Base-by-base conservation (phyloP, 23 tunicate genomes). In the Diplosoma virens region DNA sequence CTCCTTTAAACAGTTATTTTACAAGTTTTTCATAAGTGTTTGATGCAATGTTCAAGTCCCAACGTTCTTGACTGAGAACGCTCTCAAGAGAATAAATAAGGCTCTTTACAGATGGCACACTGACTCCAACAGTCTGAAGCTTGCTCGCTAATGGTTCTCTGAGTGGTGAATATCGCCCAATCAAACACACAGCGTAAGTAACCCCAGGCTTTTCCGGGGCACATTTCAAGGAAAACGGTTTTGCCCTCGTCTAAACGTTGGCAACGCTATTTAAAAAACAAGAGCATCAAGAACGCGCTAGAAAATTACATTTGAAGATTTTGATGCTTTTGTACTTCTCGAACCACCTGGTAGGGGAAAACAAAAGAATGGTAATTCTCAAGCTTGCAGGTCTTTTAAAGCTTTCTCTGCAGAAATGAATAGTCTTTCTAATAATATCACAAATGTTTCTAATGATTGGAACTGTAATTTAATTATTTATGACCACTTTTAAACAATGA, bases 61-160 rank as follows among this genome's bases (percentile, higher is more conserved):
- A 18, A 59, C 76, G 76, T 17, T 70, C 76, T 35, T 37, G 56
- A 37, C 20, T 58, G 33, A 75, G 26, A 50, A 47, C 77, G 26
- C 66, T 71, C 22, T 71, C 71, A 17, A 71, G 66, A 50, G 77
- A 71, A 75, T 75, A 16, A 75, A 75, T 75, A 14, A 75, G 68
- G 80, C 72, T 58, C 80, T 75, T 75, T 25, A 60, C 80, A 6
- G 33, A 58, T 60, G 80, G 22, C 80, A 75, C 47, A 29, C 71
- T 65, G 80, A 75, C 66, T 71, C 77, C 77, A 21, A 47, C 77
- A 71, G 70, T 47, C 70, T 71, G 70, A 56, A 71, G 77, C 59
- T 71, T 71, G 77, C 70, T 69, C 29, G 29, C 73, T 66, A 66
- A 26, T 25, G 73, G 73, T 71, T 71, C 77, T 37, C 21, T 71